Evolutionary conservation across 1,140 invertebrate species (phyloP).

Genomic region (Grapholita molesta): DNA sequence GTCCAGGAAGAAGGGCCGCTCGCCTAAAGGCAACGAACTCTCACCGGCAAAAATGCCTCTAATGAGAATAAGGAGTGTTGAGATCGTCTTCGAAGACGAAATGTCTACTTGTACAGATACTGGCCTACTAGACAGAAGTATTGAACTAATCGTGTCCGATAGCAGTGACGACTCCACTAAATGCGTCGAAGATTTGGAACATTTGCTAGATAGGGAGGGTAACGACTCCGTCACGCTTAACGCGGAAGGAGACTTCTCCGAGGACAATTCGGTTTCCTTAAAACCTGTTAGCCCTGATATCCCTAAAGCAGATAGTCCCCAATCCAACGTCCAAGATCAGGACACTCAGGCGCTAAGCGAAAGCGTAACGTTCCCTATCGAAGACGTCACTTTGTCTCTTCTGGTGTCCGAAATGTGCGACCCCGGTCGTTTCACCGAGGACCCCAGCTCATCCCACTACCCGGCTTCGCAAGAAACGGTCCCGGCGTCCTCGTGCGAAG

Average conservation of each 20-base stretch:
- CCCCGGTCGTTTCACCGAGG: slow-evolving; percentile 64
- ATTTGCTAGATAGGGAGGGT: slow-evolving; percentile 44
- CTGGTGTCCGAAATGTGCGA: slow-evolving; percentile 60
- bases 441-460: slow-evolving; percentile 57
- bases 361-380: slow-evolving; percentile 28
- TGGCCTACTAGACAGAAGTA: slow-evolving; percentile 52
- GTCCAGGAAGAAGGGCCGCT: slow-evolving; percentile 45
- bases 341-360: slow-evolving; percentile 28
- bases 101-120: slow-evolving; percentile 64
- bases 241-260: slow-evolving; percentile 60
- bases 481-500: slow-evolving; percentile 42
- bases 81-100: slow-evolving; percentile 72
- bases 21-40: slow-evolving; percentile 62
- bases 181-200: slow-evolving; percentile 61
- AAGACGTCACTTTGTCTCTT: slow-evolving; percentile 47
- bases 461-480: slow-evolving; percentile 31
- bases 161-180: slow-evolving; percentile 66
- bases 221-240: slow-evolving; percentile 62
- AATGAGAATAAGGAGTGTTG: slow-evolving; percentile 70
- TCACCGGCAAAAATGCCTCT: slow-evolving; percentile 66
- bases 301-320: slow-evolving; percentile 23
- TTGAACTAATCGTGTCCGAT: slow-evolving; percentile 54
- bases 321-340: slow-evolving; percentile 24
- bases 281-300: slow-evolving; percentile 28
- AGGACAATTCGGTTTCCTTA: slow-evolving; percentile 52